Evolutionary conservation across 1,140 invertebrate genomes (phyloP).

Genomic region (Megathymus violae): DNA sequence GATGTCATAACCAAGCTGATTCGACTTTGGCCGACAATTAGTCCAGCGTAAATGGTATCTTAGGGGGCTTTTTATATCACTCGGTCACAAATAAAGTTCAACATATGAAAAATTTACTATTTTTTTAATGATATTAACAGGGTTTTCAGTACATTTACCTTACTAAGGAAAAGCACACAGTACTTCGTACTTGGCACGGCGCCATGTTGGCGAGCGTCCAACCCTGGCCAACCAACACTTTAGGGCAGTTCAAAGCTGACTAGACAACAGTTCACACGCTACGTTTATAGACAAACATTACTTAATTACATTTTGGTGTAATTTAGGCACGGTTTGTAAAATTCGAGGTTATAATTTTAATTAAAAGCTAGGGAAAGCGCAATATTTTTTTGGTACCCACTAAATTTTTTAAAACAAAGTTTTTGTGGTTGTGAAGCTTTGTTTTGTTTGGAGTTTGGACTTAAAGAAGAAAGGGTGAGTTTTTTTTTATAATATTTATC

Average conservation of each 20-base stretch:
- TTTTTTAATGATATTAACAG: too few species aligned
- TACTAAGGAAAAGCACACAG: constrained; percentile 35
- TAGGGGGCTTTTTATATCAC: too few species aligned
- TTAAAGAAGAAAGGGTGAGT: constrained; percentile 40
- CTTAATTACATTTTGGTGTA: background rate
- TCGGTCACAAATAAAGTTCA: too few species aligned
- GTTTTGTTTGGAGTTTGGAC: constrained; percentile 39
- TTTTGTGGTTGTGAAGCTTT: constrained; percentile 39
- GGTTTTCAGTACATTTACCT: constrained; percentile 43
- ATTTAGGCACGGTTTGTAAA: constrained; percentile 18
- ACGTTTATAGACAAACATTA: constrained; percentile 18
- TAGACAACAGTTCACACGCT: constrained; percentile 53
- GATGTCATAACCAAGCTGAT: too few species aligned
- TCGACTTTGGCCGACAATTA: too few species aligned
- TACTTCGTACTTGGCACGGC: constrained; percentile 71
- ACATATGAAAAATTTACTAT: too few species aligned
- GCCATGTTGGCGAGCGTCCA: constrained; percentile 69
- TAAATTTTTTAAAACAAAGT: constrained; percentile 11
- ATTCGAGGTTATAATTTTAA: constrained; percentile 7
- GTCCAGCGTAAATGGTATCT: too few species aligned
- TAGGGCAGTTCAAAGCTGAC: constrained; percentile 55
- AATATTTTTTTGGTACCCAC: constrained; percentile 34
- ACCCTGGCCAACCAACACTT: constrained; percentile 38
- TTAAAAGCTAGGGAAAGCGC: constrained; percentile 31
- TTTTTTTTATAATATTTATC: constrained; percentile 1